A percentile compares a stretch with the other conserved stretches of the same genome.
phyloP scores from a whole-genome alignment of 1,140 invertebrate species.

The Rhyzopertha dominica region DNA sequence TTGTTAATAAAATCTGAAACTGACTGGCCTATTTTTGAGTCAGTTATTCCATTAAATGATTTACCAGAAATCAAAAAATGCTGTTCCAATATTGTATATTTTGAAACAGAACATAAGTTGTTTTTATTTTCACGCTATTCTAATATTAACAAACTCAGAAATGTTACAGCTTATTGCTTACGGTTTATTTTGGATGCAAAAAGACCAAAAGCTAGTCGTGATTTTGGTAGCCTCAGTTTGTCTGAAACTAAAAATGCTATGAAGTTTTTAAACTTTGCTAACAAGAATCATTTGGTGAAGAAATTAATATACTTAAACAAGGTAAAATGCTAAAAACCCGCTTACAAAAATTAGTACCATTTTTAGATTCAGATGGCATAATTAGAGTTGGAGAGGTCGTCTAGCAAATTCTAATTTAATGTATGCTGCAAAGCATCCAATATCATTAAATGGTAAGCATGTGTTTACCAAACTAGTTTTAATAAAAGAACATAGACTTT shows the following conservation, averaged over 20 bases:
- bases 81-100: conserved; percentile 2
- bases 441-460: too few species aligned
- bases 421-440: too few species aligned
- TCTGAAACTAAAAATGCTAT: conserved; percentile 8
- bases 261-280: conserved; percentile 6
- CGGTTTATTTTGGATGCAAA: conserved; percentile 15
- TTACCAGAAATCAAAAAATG: conserved; percentile 16
- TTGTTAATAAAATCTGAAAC: conserved; percentile 5
- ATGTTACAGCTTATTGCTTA: conserved; percentile 12
- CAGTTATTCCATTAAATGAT: conserved; percentile 1
- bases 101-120: conserved; percentile 14
- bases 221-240: conserved; percentile 4
- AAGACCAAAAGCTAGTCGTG: not conserved
- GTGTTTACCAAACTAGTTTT: conserved; percentile 28
- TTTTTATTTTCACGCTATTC: conserved; percentile 7
- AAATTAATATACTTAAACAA: conserved; percentile 11
- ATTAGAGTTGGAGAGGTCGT: conserved; percentile 45
- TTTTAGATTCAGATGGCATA: conserved; percentile 39
- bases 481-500: conserved; percentile 27
- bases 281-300: conserved; percentile 10
- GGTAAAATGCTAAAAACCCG: conserved; percentile 11
- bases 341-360: conserved; percentile 37
- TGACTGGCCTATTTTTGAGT: conserved; percentile 15
- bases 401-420: too few species aligned
- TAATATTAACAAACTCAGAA: conserved; percentile 7